Evolutionary conservation across 2,797 vertebrate genomes (phyloP).

Genomic region (Micromesistius poutassou): DNA sequence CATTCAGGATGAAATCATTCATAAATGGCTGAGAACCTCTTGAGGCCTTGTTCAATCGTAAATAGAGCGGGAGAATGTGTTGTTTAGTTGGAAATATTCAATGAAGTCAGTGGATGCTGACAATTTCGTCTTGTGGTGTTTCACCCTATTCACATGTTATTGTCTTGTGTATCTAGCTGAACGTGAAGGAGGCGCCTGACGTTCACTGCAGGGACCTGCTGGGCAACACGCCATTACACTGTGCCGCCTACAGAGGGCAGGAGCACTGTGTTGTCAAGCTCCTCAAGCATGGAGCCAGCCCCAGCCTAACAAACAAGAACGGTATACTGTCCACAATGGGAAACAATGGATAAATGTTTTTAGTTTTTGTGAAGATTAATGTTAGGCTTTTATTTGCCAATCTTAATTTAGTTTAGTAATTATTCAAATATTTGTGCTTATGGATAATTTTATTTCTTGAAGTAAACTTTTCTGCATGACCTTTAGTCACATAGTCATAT

Average conservation of each 20-base stretch:
- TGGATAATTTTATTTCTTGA: too few relatives aligned
- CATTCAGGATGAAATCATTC: background rate
- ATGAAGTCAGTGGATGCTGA: background rate
- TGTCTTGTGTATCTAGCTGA: constrained; percentile 68
- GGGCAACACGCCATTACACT: constrained; percentile 90
- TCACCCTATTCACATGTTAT: constrained; percentile 3
- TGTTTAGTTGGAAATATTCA: background rate
- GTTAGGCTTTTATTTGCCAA: background rate
- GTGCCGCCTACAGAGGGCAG: constrained; percentile 88
- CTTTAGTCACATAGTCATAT: background rate
- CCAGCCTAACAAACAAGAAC: constrained; percentile 80
- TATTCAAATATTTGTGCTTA: background rate
- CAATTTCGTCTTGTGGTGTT: background rate
- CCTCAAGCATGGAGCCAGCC: constrained; percentile 81
- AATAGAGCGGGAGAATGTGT: background rate
- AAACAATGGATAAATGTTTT: background rate
- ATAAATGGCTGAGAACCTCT: background rate
- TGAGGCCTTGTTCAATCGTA: background rate
- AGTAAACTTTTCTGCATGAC: too few relatives aligned
- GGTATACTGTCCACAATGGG: constrained; percentile 60
- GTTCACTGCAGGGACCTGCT: constrained; percentile 85
- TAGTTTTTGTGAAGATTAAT: background rate
- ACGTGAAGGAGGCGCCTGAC: constrained; percentile 73
- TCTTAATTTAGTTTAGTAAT: background rate
- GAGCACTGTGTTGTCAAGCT: constrained; percentile 84